Evolutionary conservation across 92 coral and sea anemone genomes (phyloP), one percentile per base, ranked within the genome.

Genomic region (Umimayanthus chanpuru): DNA sequence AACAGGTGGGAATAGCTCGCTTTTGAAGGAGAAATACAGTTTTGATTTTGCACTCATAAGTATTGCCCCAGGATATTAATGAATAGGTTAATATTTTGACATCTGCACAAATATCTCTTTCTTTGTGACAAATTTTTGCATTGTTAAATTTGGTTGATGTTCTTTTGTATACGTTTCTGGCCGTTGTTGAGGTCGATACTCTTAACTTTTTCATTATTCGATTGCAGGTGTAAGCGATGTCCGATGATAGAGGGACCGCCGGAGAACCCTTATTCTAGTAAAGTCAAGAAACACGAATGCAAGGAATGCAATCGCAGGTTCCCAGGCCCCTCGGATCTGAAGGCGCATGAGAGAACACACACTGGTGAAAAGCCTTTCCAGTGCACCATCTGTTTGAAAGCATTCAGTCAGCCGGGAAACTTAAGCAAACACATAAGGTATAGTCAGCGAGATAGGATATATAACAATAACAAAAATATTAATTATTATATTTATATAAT

Each of bases 361-460:
- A 95, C 98, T 20, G 98, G 98, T 4, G 98, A 95, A 85, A 93
- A 90, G 43, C 98, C 98, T 21, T 95, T 89, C 81, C 87, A 90
- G 92, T 95, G 98, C 50, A 36, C 73, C 14, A 89, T 88, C 5
- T 95, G 98, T 65, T 76, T 83, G 23, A 95, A 93, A 92, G 88
- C 85, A 18, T 95, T 95, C 81, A 95, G 96, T 72, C 98, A 95
- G 56, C 92, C 94, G 3, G 98, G 98, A 15, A 95, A 95, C 86
- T 85, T 93, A 29, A 92, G 93, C 72, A 95, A 95, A 61, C 98
- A 95, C 49, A 38, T 93, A 49, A 93, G 91, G 98, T 95, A 87
- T 85, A 75, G 49, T 8, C 65, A 49, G 25, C 25, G 41, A 20
- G 32, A 67, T 32, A 32, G 36, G 36, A 32, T 0, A 32, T 32